A percentile compares a stretch with the other conserved stretches of the same genome.
Evolutionary conservation across 2,113 vertebrate genomes (phyloP).

Genomic region (Oryctolagus cuniculus): mOryCun1.1 NC_091452.1:17426501-17427000

Average conservation of each 20-base stretch:
- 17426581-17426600: not conserved
- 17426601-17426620: not conserved
- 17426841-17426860: too few relatives aligned
- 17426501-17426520: too few relatives aligned
- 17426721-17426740: not conserved
- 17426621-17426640: not conserved
- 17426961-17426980: too few relatives aligned
- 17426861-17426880: too few relatives aligned
- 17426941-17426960: too few relatives aligned
- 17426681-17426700: not conserved
- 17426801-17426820: not conserved
- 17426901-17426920: too few relatives aligned
- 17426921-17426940: too few relatives aligned
- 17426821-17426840: not conserved
- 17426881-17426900: too few relatives aligned
- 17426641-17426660: not conserved
- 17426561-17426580: too few relatives aligned
- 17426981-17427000: too few relatives aligned
- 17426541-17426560: too few relatives aligned
- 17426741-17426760: not conserved
- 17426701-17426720: not conserved
- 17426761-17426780: not conserved
- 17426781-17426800: not conserved
- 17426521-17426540: too few relatives aligned
- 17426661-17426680: not conserved